phyloP scores from a whole-genome alignment of 2,113 vertebrate genomes.

The Motacilla alba region DNA sequence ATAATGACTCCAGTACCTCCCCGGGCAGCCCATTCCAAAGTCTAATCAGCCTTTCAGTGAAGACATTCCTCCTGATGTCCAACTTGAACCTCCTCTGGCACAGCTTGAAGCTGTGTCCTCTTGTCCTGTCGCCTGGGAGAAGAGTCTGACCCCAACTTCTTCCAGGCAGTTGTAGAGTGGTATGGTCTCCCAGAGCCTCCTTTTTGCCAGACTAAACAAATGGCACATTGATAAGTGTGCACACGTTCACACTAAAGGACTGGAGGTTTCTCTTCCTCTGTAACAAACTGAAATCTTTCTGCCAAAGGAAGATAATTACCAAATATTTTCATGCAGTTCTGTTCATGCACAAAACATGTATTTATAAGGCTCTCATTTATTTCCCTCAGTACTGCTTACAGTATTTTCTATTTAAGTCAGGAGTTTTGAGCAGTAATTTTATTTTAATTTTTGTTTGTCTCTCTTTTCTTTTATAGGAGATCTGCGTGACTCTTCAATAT shows the following conservation, averaged over 20 bases:
- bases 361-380: background rate
- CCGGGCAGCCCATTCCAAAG: background rate
- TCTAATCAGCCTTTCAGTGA: background rate
- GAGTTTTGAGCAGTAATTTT: fast-evolving
- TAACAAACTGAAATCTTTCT: background rate
- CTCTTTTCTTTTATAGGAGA: constrained; percentile 60
- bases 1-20: background rate
- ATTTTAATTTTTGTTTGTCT: background rate
- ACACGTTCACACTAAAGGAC: background rate
- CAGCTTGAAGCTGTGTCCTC: background rate
- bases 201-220: background rate
- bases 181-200: background rate
- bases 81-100: background rate
- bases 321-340: background rate
- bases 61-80: background rate
- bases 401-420: background rate
- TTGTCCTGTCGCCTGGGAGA: background rate
- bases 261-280: background rate
- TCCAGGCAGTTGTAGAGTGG: too few species aligned
- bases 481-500: constrained; percentile 14
- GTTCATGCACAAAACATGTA: fast-evolving
- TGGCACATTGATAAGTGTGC: background rate
- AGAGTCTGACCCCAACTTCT: background rate
- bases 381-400: background rate
- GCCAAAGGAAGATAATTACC: background rate